Percentiles rank a stretch among this genome's conserved stretches.
Conservation (phyloP, 2,888 invertebrate species). For the Nomada lathburiana region DNA sequence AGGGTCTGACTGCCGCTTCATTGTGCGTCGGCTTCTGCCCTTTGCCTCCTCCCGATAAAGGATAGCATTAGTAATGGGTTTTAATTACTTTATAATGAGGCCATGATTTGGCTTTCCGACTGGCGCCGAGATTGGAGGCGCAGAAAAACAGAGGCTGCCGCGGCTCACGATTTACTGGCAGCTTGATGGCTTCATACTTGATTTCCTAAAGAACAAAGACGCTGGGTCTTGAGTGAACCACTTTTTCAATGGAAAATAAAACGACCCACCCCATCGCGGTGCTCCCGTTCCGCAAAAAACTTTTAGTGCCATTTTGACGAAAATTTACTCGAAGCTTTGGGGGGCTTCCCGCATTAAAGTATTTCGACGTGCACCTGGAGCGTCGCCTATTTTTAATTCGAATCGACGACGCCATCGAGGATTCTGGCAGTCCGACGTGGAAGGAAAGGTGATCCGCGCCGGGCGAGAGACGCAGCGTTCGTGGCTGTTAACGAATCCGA, state of each 20-base stretch:
- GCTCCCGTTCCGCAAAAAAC: neutral
- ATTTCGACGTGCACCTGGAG: neutral
- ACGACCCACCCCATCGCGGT: neutral
- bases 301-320: neutral
- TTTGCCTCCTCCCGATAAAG: conserved; percentile 77
- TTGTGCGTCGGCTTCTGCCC: conserved; percentile 78
- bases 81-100: conserved; percentile 84
- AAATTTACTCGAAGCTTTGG: neutral
- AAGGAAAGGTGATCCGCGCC: neutral
- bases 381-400: neutral
- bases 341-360: neutral
- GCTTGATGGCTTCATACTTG: conserved; percentile 74
- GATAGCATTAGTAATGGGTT: conserved; percentile 84
- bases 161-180: conserved; percentile 67
- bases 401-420: neutral
- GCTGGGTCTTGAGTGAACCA: conserved; percentile 49
- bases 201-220: conserved; percentile 69
- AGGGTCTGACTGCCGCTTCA: conserved; percentile 83
- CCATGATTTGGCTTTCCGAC: conserved; percentile 78
- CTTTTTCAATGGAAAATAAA: conserved; percentile 51
- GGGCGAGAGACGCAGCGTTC: conserved; percentile 76
- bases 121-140: conserved; percentile 78
- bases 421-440: neutral
- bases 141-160: conserved; percentile 65
- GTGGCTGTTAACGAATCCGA: conserved; percentile 79